phyloP scores from a whole-genome alignment of 2,888 invertebrate genomes.

The Lottia scabra region DNA sequence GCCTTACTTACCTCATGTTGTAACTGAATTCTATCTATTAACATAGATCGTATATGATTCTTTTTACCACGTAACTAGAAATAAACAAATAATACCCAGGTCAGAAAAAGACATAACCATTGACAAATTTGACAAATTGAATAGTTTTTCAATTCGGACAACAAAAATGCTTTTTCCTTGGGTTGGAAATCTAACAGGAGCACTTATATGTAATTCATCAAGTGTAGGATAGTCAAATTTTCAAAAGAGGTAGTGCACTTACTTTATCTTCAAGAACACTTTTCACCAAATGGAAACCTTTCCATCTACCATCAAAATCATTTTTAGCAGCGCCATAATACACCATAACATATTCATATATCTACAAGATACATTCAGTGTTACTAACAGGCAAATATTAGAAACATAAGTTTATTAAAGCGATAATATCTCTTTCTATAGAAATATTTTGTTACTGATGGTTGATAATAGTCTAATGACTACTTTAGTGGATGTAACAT shows the following conservation, averaged over 20 bases:
- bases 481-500: too few relatives aligned
- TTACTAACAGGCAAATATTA: too few relatives aligned
- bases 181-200: too few relatives aligned
- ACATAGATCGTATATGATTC: slow-evolving; percentile 75
- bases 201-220: too few relatives aligned
- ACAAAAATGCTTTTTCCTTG: too few relatives aligned
- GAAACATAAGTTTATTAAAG: too few relatives aligned
- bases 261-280: slow-evolving; percentile 67
- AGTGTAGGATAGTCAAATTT: too few relatives aligned
- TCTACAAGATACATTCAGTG: slow-evolving; percentile 70
- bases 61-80: slow-evolving; percentile 74
- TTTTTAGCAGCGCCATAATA: slow-evolving; percentile 73
- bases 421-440: too few relatives aligned
- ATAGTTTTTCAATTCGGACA: too few relatives aligned
- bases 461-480: too few relatives aligned
- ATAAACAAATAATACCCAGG: slow-evolving; percentile 8
- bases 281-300: slow-evolving; percentile 75
- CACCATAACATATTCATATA: slow-evolving; percentile 77
- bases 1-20: slow-evolving; percentile 74
- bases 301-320: slow-evolving; percentile 77
- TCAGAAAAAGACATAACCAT: slow-evolving; percentile 59
- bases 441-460: too few relatives aligned
- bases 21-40: slow-evolving; percentile 77
- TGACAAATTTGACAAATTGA: background rate
- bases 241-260: slow-evolving; percentile 6